These are phyloP conservation scores for Petrocephalus sullivani DNA, from an alignment of 2,797 vertebrate species.

Conservation along the genomic window DNA sequence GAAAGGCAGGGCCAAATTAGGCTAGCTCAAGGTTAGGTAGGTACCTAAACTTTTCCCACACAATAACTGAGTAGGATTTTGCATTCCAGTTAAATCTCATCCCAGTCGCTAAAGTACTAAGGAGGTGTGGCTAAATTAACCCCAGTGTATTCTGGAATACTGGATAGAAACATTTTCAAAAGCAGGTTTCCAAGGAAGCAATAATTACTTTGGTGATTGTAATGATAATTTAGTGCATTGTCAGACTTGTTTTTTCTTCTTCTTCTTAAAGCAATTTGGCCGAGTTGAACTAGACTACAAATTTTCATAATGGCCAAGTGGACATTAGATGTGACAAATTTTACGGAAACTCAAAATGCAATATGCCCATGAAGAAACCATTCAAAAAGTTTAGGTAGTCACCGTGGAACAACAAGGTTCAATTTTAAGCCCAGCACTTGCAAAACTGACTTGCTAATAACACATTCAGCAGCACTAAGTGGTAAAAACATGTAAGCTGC, in stretches of 20 bases:
- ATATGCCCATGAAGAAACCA: constrained; percentile 22
- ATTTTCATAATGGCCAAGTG: constrained; percentile 27
- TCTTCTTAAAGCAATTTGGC: neutral
- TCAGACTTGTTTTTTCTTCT: neutral
- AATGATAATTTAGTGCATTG: neutral
- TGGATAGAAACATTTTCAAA: neutral
- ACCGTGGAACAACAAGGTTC: neutral
- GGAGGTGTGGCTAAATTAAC: neutral
- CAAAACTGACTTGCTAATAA: neutral
- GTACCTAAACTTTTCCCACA: neutral
- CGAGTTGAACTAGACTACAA: constrained; percentile 21
- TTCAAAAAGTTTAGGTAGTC: neutral
- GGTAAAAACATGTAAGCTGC: neutral
- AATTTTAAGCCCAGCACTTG: neutral
- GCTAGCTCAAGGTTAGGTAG: too few relatives aligned
- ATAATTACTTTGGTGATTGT: constrained; percentile 11
- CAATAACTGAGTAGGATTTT: neutral
- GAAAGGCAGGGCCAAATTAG: neutral
- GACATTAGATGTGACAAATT: constrained; percentile 16
- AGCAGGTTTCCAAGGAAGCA: neutral
- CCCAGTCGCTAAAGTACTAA: neutral
- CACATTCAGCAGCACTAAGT: neutral
- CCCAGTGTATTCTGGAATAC: neutral
- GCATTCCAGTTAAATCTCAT: neutral
- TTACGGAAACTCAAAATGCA: constrained; percentile 21